Evolutionary conservation across 2,113 vertebrate species (phyloP).

Genomic region (Sula dactylatra): DNA sequence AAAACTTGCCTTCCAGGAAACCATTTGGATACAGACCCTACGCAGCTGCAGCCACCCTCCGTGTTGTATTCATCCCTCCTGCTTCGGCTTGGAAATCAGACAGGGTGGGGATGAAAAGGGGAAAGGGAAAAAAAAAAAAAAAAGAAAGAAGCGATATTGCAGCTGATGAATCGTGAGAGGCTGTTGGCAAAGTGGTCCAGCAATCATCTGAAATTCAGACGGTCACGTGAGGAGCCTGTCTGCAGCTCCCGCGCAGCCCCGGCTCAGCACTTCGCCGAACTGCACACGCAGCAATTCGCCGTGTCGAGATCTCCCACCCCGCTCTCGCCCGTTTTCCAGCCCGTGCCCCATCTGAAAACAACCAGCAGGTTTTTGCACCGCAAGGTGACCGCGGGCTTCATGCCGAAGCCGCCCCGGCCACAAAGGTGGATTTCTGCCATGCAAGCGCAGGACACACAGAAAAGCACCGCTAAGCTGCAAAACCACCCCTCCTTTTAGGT

Average conservation of each 20-base stretch:
- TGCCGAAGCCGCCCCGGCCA: background rate
- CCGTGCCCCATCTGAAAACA: background rate
- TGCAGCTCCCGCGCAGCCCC: conserved; percentile 19
- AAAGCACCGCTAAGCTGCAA: background rate
- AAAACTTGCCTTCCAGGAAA: conserved; percentile 42
- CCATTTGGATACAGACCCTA: conserved; percentile 28
- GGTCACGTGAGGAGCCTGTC: conserved; percentile 23
- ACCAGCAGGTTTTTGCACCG: background rate
- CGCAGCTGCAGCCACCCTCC: conserved; percentile 19
- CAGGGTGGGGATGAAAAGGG: background rate
- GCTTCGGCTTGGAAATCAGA: background rate
- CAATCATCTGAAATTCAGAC: conserved; percentile 52
- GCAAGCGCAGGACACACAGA: fast-evolving
- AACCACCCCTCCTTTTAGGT: background rate
- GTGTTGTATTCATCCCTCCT: background rate
- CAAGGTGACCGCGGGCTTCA: background rate
- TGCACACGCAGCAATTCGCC: conserved; percentile 11
- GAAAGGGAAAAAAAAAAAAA: background rate
- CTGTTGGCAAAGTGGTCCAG: conserved; percentile 54
- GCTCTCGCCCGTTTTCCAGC: background rate
- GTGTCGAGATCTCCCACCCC: background rate
- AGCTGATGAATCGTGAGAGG: background rate
- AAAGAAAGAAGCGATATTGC: background rate
- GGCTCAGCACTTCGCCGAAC: conserved; percentile 9
- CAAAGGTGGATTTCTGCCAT: background rate